phyloP scores from a whole-genome alignment of 1,140 invertebrate species.

The Drosophila ogumai region DNA sequence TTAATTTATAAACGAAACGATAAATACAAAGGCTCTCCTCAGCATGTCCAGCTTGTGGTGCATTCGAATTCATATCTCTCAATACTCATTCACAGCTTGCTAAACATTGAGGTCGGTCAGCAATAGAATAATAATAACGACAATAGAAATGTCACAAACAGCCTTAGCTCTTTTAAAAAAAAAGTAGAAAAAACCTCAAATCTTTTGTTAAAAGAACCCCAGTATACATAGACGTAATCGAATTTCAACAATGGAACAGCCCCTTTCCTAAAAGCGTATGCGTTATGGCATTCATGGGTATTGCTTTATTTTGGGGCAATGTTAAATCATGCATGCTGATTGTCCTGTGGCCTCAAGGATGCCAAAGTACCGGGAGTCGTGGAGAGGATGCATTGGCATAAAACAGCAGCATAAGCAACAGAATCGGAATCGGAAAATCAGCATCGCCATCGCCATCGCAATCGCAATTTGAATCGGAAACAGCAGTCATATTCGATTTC shows the following conservation, averaged over 20 bases:
- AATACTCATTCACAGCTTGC: background rate
- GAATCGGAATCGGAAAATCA: conserved; percentile 31
- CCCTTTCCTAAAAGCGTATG: conserved; percentile 5
- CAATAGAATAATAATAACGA: background rate
- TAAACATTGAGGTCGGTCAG: background rate
- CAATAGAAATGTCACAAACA: background rate
- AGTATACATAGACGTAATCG: background rate
- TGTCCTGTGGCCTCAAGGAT: conserved; percentile 69
- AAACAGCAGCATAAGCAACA: conserved; percentile 40
- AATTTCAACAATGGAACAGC: conserved; percentile 3
- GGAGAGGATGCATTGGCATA: conserved; percentile 28
- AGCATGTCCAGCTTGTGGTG: background rate
- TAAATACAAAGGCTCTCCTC: background rate
- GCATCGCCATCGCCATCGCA: conserved; percentile 24
- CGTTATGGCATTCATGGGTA: conserved; percentile 49
- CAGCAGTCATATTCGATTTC: conserved; percentile 48
- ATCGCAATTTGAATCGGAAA: conserved; percentile 24
- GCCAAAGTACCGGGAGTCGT: conserved; percentile 19
- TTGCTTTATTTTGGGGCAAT: conserved; percentile 49
- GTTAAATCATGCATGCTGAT: conserved; percentile 83
- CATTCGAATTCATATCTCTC: background rate
- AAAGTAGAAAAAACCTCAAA: background rate
- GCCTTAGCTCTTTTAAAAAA: background rate
- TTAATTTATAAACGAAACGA: background rate
- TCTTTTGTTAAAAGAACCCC: too few species aligned